Evolutionary conservation across 1,140 invertebrate species (phyloP).

Genomic region (Drosophila subobscura): DNA sequence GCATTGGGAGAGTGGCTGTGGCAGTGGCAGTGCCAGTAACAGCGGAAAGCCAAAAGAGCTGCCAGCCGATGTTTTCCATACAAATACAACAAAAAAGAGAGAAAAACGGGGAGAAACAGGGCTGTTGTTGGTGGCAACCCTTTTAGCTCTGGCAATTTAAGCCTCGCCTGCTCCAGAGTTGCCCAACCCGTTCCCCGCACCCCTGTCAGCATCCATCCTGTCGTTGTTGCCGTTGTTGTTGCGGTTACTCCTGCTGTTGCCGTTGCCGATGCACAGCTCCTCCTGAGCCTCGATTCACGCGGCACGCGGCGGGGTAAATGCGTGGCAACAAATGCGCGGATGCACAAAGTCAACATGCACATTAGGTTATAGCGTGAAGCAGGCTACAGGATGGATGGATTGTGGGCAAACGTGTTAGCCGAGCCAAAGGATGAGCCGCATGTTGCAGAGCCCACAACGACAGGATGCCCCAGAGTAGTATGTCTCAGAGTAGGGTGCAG

Average conservation of each 20-base stretch:
- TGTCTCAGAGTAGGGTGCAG: too few species aligned
- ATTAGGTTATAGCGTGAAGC: slow-evolving; percentile 6
- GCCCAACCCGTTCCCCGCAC: slow-evolving; percentile 9
- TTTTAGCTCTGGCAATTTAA: slow-evolving; percentile 62
- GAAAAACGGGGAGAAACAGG: slow-evolving; percentile 9
- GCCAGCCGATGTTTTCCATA: slow-evolving; percentile 62
- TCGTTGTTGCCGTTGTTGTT: slow-evolving; percentile 29
- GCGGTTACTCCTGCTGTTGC: slow-evolving; percentile 26
- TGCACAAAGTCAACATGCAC: slow-evolving; percentile 56
- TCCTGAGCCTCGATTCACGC: neutral
- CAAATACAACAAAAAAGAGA: slow-evolving; percentile 10
- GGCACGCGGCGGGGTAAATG: slow-evolving; percentile 25
- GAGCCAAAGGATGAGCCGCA: neutral
- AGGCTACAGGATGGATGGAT: neutral
- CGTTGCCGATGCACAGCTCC: slow-evolving; percentile 13
- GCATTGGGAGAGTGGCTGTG: neutral
- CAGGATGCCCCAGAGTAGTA: too few species aligned
- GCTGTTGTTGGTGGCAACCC: slow-evolving; percentile 63
- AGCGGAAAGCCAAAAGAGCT: slow-evolving; percentile 49
- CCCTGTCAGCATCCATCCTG: slow-evolving; percentile 5
- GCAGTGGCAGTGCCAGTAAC: slow-evolving; percentile 42
- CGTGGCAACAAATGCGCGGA: slow-evolving; percentile 44
- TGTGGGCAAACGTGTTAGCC: slow-evolving; percentile 1
- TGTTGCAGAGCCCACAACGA: too few species aligned
- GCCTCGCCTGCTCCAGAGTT: slow-evolving; percentile 47